These are phyloP conservation scores for Hipparchia semele DNA, from an alignment of 2,888 invertebrate species.

Conservation along the genomic window DNA sequence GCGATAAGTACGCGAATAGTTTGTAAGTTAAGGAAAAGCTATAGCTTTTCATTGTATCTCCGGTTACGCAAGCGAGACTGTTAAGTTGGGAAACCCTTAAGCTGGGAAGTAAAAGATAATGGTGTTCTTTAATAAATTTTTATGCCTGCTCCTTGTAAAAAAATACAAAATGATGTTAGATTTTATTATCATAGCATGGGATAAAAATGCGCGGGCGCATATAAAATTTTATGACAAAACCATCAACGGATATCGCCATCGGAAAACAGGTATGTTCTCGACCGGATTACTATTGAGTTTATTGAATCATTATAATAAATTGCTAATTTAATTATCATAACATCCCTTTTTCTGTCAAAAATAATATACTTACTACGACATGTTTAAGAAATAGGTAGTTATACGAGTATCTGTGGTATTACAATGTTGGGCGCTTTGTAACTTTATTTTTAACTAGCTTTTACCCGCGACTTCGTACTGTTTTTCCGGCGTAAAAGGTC, in stretches of 20 bases:
- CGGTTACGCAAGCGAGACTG: too few species aligned
- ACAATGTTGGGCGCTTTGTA: too few species aligned
- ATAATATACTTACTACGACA: too few species aligned
- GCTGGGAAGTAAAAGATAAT: neutral
- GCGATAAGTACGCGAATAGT: neutral
- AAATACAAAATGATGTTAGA: slow-evolving; percentile 33
- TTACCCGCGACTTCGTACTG: too few species aligned
- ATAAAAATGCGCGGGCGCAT: slow-evolving; percentile 46
- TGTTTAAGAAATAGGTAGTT: neutral
- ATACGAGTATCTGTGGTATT: too few species aligned
- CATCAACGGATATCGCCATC: slow-evolving; percentile 42
- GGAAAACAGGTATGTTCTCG: slow-evolving; percentile 36
- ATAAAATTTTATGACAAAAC: slow-evolving; percentile 50
- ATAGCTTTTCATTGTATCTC: too few species aligned
- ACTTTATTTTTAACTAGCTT: too few species aligned
- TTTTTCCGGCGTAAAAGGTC: too few species aligned
- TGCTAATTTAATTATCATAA: slow-evolving; percentile 29
- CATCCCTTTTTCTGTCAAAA: slow-evolving; percentile 15
- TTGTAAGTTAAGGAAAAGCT: too few species aligned
- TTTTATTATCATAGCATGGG: slow-evolving; percentile 40
- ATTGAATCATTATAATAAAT: slow-evolving; percentile 43
- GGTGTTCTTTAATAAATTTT: slow-evolving; percentile 29
- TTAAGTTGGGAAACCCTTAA: too few species aligned
- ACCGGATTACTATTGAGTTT: slow-evolving; percentile 46
- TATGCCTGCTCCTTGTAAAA: slow-evolving; percentile 28